Evolutionary conservation across 2,888 invertebrate species (phyloP), one percentile per base, ranked within the genome.

Genomic region (Hirtodrosophila confusa): DNA sequence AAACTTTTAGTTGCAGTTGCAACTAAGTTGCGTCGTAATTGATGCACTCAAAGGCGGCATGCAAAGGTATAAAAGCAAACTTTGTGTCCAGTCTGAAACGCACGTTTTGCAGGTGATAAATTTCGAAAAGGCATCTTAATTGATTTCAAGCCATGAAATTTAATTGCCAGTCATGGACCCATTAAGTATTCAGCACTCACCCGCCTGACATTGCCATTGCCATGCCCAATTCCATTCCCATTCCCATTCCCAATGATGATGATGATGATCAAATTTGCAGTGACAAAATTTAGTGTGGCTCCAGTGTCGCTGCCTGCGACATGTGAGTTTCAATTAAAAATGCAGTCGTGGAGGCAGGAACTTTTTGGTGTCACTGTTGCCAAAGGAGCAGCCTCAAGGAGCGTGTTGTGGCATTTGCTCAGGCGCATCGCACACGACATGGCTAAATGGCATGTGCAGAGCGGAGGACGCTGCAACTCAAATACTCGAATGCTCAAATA

Each of bases 41-140:
- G 82, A 76, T 76, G 86, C 86, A 82, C 82, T 80, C 72, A 69
- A 78, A 73, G 69, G 61, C 51, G 72, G 50, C 62, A 54, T 53
- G 58, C 65, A 63, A 48, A 50, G 39, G 12, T 3, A 36, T 10
- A 53, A 41, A 11, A 31, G 24, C 9, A n/a, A 51, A 53, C 33
- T 51, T 53, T 49, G 53, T 45, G 68, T 68, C 69, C 69, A 68
- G 54, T 23, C 9, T 9, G 27, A 44, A 40, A 49, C 33, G 69
- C 70, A 69, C 68, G 47, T 79, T 66, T 75, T 45, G 62, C 80
- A 79, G 84, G 72, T 83, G 80, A 80, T 83, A 79, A 86, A 86
- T 86, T 76, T 61, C 43, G 56, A 36, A 50, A 57, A 66, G 65
- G 44, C 43, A 72, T 71, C 79, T 68, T 83, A 86, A 86, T 86